Percentiles rank a stretch among this genome's conserved stretches.
These are phyloP conservation scores for Lineus longissimus DNA, from an alignment of 1,140 invertebrate genomes.

Conservation along the genomic window DNA sequence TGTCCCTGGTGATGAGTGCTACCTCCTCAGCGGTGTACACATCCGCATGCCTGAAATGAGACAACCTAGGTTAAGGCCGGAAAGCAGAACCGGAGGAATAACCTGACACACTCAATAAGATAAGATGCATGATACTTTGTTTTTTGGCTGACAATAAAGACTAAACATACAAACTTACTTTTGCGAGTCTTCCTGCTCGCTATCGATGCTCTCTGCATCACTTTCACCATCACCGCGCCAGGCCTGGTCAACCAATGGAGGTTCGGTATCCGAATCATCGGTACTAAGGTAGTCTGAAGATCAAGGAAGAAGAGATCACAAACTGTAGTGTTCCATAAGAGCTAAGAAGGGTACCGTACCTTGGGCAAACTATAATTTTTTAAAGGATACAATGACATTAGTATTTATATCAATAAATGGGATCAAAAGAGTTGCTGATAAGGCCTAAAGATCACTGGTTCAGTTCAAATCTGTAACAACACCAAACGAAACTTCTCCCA, in stretches of 20 bases:
- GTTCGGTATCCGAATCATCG: conserved; percentile 64
- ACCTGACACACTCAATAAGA: background rate
- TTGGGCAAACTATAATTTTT: background rate
- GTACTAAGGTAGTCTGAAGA: conserved; percentile 64
- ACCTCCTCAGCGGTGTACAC: conserved; percentile 85
- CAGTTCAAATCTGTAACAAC: no score
- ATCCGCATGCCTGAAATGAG: conserved; percentile 66
- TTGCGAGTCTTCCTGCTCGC: conserved; percentile 70
- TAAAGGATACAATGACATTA: background rate
- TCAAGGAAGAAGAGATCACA: background rate
- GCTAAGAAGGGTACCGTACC: background rate
- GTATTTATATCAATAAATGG: no score
- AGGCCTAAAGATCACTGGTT: no score
- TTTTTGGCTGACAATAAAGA: no score
- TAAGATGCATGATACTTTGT: background rate
- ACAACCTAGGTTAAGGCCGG: background rate
- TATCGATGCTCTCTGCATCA: conserved; percentile 71
- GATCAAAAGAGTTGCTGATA: no score
- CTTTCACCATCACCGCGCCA: conserved; percentile 66
- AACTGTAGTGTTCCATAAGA: background rate
- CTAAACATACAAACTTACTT: conserved; percentile 59
- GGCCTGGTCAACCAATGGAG: conserved; percentile 63
- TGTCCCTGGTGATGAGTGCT: conserved; percentile 70
- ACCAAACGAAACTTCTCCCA: no score
- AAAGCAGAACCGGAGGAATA: background rate